A percentile compares a stretch with the other conserved stretches of the same genome.
phyloP scores from a whole-genome alignment of 2,797 vertebrate genomes.

The Phrynocephalus forsythii region DNA sequence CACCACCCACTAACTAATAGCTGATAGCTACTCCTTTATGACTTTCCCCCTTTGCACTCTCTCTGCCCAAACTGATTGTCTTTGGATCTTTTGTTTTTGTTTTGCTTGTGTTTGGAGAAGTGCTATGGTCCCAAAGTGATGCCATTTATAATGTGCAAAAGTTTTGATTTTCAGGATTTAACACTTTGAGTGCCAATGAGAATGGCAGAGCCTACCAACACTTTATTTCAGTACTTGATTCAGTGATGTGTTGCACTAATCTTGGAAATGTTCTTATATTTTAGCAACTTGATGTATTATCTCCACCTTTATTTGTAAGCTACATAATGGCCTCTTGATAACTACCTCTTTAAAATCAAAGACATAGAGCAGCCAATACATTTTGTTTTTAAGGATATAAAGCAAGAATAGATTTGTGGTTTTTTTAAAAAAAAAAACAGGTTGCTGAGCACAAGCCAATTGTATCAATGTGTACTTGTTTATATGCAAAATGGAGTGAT shows the following conservation, averaged over 20 bases:
- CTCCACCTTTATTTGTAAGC: not conserved
- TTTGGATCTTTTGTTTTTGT: not conserved
- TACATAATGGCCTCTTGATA: not conserved
- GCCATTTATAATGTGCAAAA: not conserved
- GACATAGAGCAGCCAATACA: not conserved
- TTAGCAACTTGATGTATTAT: conserved; percentile 2
- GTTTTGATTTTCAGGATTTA: not conserved
- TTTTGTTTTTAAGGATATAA: not conserved
- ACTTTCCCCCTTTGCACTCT: not conserved
- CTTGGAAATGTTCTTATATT: conserved; percentile 10
- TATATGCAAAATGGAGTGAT: not conserved
- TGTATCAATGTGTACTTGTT: not conserved
- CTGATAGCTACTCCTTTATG: not conserved
- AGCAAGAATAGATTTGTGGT: not conserved
- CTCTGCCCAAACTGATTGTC: not conserved
- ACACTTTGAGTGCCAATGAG: not conserved
- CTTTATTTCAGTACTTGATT: not conserved
- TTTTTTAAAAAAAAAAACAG: too few species aligned
- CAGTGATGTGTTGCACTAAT: not conserved
- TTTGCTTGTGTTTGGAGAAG: not conserved
- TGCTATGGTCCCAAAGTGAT: not conserved
- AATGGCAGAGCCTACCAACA: not conserved
- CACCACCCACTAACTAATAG: not conserved
- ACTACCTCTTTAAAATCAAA: conserved; percentile 17
- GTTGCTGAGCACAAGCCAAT: not conserved